Base-by-base conservation (phyloP, 1,140 invertebrate genomes). In the Ganaspis sp. region DNA sequence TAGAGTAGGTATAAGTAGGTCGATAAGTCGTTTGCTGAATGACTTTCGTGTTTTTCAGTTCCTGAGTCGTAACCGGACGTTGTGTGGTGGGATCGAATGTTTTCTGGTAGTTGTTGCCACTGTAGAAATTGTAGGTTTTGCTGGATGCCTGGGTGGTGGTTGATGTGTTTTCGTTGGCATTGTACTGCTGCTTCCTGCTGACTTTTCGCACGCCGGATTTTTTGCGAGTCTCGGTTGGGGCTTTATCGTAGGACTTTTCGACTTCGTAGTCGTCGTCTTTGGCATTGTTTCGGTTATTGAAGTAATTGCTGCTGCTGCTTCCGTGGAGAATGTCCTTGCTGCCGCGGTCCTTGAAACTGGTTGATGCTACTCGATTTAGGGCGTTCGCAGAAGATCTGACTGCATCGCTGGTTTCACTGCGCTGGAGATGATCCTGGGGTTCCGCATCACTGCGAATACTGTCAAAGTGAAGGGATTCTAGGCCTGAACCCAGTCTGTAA, bases 371-470 rank as follows among this genome's bases (percentile, higher is more conserved):
- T 69, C 84, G 85, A 49, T 88, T 91, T 17, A 88, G 73, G 9
- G 79, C 81, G 26, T 90, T 90, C 17, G 84, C 81, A 0, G 87
- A 85, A 3, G 90, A 91, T 69, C 93, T 90, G 0, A 92, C 87
- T 0, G 92, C 91, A 77, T 94, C 93, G 37, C 95, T 95, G 74
- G 94, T 94, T 87, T 96, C 95, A 23, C 95, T 95, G 15, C 95
- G 92, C 83, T 96, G 95, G 6, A 96, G 92, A 82, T 94, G 93
- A 87, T 95, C 96, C 45, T 95, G 94, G 12, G 93, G 91, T 88
- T 96, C 95, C 26, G 94, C 94, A 85, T 96, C 95, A 72, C 91
- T 93, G 5, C 88, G 88, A 21, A 87, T 42, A 8, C 76, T 87
- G 49, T 90, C 89, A 75, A 90, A 91, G 73, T 89, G 87, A 9